Evolutionary conservation across 1,140 invertebrate species (phyloP).

Genomic region (Platyura marginata): DNA sequence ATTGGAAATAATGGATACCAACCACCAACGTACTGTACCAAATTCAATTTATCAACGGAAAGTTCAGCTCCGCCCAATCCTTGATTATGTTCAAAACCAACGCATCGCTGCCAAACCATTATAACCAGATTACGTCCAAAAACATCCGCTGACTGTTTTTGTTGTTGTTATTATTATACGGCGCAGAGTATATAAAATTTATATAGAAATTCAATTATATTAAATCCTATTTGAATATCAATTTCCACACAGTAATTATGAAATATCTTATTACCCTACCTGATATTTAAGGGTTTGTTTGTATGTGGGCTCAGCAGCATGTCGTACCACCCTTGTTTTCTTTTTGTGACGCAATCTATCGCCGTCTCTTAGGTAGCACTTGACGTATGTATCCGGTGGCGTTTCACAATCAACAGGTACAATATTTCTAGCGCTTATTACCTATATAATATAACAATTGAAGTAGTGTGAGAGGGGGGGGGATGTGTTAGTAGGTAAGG

Average conservation of each 20-base stretch:
- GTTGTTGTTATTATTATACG: conserved; percentile 2
- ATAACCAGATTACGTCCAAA: conserved; percentile 69
- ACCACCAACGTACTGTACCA: conserved; percentile 55
- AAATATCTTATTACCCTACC: no score
- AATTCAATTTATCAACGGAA: conserved; percentile 54
- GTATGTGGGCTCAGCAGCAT: conserved; percentile 63
- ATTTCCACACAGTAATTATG: no score
- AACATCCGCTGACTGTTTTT: conserved; percentile 48
- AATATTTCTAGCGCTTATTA: conserved; percentile 29
- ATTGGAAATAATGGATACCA: conserved; percentile 84
- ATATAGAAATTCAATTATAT: no score
- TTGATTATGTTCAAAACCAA: conserved; percentile 72
- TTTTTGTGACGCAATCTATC: conserved; percentile 75
- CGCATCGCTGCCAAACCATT: conserved; percentile 76
- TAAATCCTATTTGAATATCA: no score
- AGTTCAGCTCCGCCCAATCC: conserved; percentile 74
- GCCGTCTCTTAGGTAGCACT: conserved; percentile 78
- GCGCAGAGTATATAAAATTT: no score
- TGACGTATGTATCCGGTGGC: conserved; percentile 74
- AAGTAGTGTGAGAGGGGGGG: no score
- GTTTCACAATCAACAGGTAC: conserved; percentile 26
- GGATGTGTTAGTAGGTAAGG: no score
- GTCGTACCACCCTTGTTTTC: conserved; percentile 67
- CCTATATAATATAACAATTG: conserved; percentile 7
- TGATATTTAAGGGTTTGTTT: conserved; percentile 76